These are phyloP conservation scores for Myotis myotis DNA, from an alignment of 2,797 vertebrate genomes.

Conservation along the genomic window DNA sequence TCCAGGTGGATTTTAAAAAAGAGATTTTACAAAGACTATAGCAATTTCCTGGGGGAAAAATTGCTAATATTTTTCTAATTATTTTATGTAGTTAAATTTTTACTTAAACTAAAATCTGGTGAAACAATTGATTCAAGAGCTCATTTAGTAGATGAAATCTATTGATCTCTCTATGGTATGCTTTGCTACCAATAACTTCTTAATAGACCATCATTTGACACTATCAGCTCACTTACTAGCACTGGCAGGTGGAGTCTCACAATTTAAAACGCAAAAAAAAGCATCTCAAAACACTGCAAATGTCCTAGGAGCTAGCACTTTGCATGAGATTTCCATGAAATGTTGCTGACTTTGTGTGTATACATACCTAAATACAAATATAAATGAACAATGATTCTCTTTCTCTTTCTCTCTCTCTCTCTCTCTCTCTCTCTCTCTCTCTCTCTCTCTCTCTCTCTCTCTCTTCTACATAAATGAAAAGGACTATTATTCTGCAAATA, in stretches of 20 bases:
- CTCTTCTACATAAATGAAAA: constrained; percentile 56
- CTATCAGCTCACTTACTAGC: constrained; percentile 64
- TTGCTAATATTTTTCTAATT: constrained; percentile 24
- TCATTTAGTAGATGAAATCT: constrained; percentile 36
- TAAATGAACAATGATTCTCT: constrained; percentile 15
- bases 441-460: background rate
- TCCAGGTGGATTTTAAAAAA: background rate
- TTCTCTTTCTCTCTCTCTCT: background rate
- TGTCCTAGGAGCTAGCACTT: constrained; percentile 71
- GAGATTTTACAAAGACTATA: background rate
- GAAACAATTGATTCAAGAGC: constrained; percentile 36
- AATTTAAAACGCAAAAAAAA: constrained; percentile 77
- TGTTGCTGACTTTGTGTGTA: constrained; percentile 58
- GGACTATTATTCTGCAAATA: constrained; percentile 53
- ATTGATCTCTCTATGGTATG: constrained; percentile 61
- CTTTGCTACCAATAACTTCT: constrained; percentile 71
- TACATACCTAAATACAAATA: background rate
- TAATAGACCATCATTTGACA: constrained; percentile 64
- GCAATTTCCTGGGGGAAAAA: background rate
- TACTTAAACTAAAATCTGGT: constrained; percentile 29
- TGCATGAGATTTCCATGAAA: constrained; percentile 57
- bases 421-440: background rate
- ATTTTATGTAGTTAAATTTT: constrained; percentile 3
- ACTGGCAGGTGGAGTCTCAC: constrained; percentile 67
- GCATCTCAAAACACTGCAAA: constrained; percentile 64